Base-by-base conservation (phyloP, 2,113 vertebrate species). In the Dicrurus megarhynchus region DNA sequence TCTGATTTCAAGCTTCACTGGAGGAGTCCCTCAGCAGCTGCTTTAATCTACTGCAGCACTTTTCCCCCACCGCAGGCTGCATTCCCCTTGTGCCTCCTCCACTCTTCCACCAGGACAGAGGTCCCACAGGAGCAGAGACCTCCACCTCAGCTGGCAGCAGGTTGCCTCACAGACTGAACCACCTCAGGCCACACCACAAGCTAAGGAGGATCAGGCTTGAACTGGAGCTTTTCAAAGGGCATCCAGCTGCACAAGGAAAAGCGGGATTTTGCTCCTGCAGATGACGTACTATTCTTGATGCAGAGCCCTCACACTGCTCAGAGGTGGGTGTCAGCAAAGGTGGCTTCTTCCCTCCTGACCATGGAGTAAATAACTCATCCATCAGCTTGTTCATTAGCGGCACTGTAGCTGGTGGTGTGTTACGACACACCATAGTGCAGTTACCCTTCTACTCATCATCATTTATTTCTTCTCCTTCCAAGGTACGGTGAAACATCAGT, bases 1-100 rank as follows among this genome's bases (percentile, higher is more conserved):
- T 93, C 92, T 89, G 82, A 95, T 93, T 97, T 94, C 95, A 95
- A 67, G 95, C 94, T 94, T 95, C 94, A 96, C 56, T 89, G 91
- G 90, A 90, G 88, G 76, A 84, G 77, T 79, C 90, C 96, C 81
- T 96, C 74, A 85, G 92, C 88, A 96, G 95, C 89, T 92, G 87
- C 93, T 93, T 93, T 96, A 91, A 95, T 88, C 93, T 93, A 88
- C 78, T 32, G 23, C 92, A 92, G 79, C 87, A 50, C 63, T 95
- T 92, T 78, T 83, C 64, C 75, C 69, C 75, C 67, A 84, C 79
- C 92, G 73, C 47, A 90, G 67, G 65, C 57, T 92, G 74, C 61
- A 69, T 67, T 96, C 83, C 83, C 84, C 60, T 69, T 37, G 33
- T 68, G 41, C 65, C 80, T 94, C 91, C 94, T 87, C 67, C 41